Percentiles rank a stretch among this genome's conserved stretches.
Conservation (phyloP, 2,113 vertebrate species). For the Pandion haliaetus region DNA sequence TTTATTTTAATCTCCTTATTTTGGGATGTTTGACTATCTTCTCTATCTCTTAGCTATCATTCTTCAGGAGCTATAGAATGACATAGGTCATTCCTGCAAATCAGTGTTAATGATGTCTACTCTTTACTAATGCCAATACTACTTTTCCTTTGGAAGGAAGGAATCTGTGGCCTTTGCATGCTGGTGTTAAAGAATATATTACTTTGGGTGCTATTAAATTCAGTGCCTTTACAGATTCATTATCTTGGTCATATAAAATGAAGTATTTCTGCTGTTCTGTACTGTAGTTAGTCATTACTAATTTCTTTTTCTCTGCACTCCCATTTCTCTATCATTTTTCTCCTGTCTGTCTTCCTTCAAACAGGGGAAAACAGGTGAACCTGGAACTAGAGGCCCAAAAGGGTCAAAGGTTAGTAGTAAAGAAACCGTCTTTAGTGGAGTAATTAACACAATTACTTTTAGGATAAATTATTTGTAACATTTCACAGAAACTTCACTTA, state of each 20-base stretch:
- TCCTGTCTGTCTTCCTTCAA: slow-evolving; percentile 38
- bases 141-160: background rate
- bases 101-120: background rate
- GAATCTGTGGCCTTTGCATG: background rate
- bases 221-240: background rate
- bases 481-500: background rate
- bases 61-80: background rate
- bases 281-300: slow-evolving; percentile 25
- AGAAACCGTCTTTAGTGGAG: background rate
- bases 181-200: background rate
- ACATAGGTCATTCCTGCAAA: background rate
- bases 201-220: background rate
- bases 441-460: background rate
- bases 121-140: background rate
- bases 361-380: slow-evolving; percentile 92
- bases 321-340: slow-evolving; percentile 42
- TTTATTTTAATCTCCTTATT: slow-evolving; percentile 21
- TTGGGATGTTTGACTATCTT: background rate
- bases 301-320: slow-evolving; percentile 52
- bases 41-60: background rate
- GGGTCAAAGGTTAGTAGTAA: slow-evolving; percentile 92
- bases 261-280: slow-evolving; percentile 22
- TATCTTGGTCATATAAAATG: background rate
- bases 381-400: slow-evolving; percentile 87
- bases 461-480: background rate